These are phyloP conservation scores for Troilus luridus DNA, from an alignment of 2,888 invertebrate genomes.

Conservation along the genomic window DNA sequence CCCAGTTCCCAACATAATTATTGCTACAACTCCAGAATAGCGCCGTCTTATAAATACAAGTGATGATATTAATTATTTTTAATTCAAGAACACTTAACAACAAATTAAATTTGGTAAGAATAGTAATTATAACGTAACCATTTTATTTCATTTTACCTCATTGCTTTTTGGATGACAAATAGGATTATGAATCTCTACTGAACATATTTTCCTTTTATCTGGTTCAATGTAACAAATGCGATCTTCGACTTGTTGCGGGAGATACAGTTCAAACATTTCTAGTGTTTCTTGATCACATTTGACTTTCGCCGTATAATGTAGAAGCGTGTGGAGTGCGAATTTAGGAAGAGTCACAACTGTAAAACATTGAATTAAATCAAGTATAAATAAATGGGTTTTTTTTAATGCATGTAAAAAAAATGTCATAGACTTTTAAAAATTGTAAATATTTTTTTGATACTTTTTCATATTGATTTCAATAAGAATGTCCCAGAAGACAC, in stretches of 20 bases:
- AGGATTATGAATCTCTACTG: slow-evolving; percentile 61
- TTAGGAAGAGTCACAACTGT: slow-evolving; percentile 62
- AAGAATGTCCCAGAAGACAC: too few species aligned
- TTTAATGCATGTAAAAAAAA: not conserved
- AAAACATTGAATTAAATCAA: not conserved
- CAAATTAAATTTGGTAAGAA: not conserved
- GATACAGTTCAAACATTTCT: slow-evolving; percentile 62
- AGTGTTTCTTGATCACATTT: slow-evolving; percentile 61
- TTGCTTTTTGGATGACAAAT: slow-evolving; percentile 57
- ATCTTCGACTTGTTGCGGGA: slow-evolving; percentile 61
- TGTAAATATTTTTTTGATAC: too few species aligned
- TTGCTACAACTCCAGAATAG: too few species aligned
- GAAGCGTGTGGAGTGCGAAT: slow-evolving; percentile 53
- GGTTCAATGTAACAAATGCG: slow-evolving; percentile 53
- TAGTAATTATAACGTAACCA: not conserved
- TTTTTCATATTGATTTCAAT: too few species aligned
- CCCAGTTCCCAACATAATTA: too few species aligned
- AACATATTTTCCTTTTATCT: slow-evolving; percentile 54
- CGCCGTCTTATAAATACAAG: too few species aligned
- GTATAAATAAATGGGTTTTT: not conserved
- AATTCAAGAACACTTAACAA: not conserved
- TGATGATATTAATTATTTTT: not conserved
- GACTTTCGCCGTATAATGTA: slow-evolving; percentile 58
- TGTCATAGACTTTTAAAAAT: not conserved
- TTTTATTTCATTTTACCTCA: slow-evolving; percentile 48